These are phyloP conservation scores for Brachymystax lenok DNA, from an alignment of 2,797 vertebrate species.

Conservation along the genomic window DNA sequence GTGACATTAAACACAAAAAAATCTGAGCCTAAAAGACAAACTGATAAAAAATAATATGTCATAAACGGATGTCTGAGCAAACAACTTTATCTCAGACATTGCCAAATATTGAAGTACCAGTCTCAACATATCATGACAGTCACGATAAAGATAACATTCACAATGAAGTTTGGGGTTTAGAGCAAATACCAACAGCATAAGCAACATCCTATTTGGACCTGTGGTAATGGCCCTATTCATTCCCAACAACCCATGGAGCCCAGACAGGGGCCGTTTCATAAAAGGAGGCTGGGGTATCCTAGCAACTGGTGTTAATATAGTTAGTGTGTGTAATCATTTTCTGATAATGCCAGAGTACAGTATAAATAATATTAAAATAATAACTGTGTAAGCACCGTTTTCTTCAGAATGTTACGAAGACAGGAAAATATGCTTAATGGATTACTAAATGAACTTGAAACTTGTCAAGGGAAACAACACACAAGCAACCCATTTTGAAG, in stretches of 20 bases:
- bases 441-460: too few species aligned
- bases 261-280: not conserved
- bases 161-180: not conserved
- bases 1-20: not conserved
- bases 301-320: not conserved
- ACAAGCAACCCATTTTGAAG: not conserved
- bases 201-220: not conserved
- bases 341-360: not conserved
- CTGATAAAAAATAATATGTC: not conserved
- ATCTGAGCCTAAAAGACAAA: not conserved
- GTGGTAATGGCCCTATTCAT: not conserved
- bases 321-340: not conserved
- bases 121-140: not conserved
- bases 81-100: not conserved
- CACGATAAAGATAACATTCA: not conserved
- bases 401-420: too few species aligned
- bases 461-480: too few species aligned
- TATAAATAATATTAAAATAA: not conserved
- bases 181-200: not conserved
- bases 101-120: not conserved
- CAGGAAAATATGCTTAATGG: too few species aligned
- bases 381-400: too few species aligned
- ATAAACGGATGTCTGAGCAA: not conserved
- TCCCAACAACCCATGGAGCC: not conserved
- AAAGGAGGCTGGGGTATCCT: not conserved